Conservation (phyloP, 2,797 vertebrate genomes). For the Anas georgica region DNA sequence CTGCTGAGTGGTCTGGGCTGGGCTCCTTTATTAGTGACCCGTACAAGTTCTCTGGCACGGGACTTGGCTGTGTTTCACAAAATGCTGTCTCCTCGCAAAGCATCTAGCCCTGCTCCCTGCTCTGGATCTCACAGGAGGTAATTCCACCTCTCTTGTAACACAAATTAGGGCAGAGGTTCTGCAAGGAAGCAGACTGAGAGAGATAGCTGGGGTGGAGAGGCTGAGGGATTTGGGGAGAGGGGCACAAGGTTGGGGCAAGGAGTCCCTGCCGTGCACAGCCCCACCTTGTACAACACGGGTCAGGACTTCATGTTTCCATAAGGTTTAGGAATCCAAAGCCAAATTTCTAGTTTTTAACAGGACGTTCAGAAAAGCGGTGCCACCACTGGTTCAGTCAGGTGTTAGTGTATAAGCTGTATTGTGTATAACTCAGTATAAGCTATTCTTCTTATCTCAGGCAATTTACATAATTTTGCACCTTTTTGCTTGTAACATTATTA, state of each 20-base stretch:
- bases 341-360: neutral
- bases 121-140: neutral
- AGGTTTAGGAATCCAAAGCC: neutral
- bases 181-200: neutral
- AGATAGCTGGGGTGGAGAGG: neutral
- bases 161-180: neutral
- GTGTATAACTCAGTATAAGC: neutral
- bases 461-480: neutral
- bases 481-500: neutral
- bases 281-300: rapidly evolving
- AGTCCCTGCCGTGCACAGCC: neutral
- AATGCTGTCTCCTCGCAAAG: neutral
- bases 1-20: neutral
- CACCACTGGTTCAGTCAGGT: neutral
- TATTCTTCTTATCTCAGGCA: neutral
- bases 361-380: neutral
- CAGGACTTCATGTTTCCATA: neutral
- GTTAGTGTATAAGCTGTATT: neutral
- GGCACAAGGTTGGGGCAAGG: neutral
- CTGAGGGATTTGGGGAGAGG: neutral
- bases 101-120: neutral
- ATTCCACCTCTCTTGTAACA: neutral
- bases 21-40: neutral
- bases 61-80: neutral
- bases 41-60: neutral